Conservation (phyloP, 2,797 vertebrate genomes). For the Heliangelus exortis region DNA sequence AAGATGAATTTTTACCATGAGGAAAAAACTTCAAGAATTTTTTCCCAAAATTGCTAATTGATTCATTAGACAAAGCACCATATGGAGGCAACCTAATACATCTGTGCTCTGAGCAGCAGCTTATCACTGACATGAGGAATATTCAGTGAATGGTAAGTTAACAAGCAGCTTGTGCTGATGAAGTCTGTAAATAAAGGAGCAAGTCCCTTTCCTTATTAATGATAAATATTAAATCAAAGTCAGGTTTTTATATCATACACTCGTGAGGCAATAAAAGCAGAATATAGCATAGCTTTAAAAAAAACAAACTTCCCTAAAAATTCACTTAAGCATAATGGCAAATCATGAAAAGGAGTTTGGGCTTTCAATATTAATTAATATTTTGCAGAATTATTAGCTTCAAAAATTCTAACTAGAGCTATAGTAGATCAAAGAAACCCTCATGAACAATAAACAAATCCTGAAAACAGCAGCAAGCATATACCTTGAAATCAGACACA, state of each 20-base stretch:
- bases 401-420: not conserved
- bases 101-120: constrained; percentile 42
- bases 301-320: not conserved
- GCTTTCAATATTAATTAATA: not conserved
- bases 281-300: not conserved
- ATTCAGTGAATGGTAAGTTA: constrained; percentile 54
- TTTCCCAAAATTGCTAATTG: constrained; percentile 28
- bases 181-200: constrained; percentile 60
- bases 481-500: not conserved
- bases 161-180: constrained; percentile 41
- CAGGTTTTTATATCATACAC: not conserved
- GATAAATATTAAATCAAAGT: constrained; percentile 60
- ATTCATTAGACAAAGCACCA: constrained; percentile 69
- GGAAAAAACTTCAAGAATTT: not conserved
- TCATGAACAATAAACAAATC: not conserved
- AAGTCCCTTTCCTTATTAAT: constrained; percentile 56
- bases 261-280: not conserved
- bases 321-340: not conserved
- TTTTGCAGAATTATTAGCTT: not conserved
- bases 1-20: not conserved
- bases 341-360: not conserved
- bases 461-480: not conserved
- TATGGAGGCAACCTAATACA: constrained; percentile 57
- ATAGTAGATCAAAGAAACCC: not conserved
- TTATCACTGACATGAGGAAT: constrained; percentile 43